phyloP scores from a whole-genome alignment of 2,797 vertebrate species.

The Paramormyrops hopkinsi region DNA sequence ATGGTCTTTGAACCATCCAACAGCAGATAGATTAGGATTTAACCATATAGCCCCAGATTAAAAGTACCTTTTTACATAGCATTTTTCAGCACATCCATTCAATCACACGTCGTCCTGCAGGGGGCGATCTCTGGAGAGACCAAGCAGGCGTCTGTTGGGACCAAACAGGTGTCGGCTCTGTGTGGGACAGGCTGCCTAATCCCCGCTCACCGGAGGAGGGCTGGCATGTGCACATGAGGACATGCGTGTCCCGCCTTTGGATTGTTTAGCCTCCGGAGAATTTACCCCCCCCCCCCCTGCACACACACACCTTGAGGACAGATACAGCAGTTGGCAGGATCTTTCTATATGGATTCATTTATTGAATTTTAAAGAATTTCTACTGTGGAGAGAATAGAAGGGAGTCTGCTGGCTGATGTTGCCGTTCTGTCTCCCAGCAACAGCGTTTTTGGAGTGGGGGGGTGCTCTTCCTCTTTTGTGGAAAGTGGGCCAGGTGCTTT shows the following conservation, averaged over 20 bases:
- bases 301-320: background rate
- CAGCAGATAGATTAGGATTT: background rate
- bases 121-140: background rate
- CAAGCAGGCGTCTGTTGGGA: background rate
- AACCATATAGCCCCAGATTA: background rate
- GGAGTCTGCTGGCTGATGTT: background rate
- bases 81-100: background rate
- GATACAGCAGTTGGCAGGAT: background rate
- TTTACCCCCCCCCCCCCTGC: background rate
- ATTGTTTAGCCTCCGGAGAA: background rate
- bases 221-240: background rate
- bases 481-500: background rate
- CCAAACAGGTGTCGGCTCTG: background rate
- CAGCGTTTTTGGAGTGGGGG: background rate
- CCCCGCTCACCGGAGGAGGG: background rate
- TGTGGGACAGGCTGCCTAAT: background rate
- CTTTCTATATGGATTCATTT: background rate
- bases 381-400: background rate
- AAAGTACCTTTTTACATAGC: background rate
- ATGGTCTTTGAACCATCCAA: background rate
- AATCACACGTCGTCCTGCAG: background rate
- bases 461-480: background rate
- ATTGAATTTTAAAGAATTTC: slow-evolving; percentile 7
- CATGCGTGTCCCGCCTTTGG: background rate
- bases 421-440: background rate